These are phyloP conservation scores for Mythimna vitellina DNA, from an alignment of 2,888 invertebrate genomes.

Conservation along the genomic window DNA sequence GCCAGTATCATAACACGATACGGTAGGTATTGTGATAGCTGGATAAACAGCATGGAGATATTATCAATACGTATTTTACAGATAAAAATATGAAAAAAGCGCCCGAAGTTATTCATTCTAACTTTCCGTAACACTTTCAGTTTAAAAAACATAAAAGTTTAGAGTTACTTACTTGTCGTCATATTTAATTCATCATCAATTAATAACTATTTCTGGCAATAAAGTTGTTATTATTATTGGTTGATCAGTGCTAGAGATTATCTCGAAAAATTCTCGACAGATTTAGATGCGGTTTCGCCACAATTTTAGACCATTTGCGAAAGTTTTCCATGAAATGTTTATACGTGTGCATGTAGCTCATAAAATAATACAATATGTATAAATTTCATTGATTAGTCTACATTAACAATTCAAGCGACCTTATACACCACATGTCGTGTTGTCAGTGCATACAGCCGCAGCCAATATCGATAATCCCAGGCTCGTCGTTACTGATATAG, in stretches of 20 bases:
- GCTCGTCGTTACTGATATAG: neutral
- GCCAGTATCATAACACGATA: neutral
- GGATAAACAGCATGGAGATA: neutral
- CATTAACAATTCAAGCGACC: conserved; percentile 27
- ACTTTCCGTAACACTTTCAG: neutral
- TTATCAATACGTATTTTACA: conserved; percentile 8
- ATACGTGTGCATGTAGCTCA: neutral
- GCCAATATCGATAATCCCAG: conserved; percentile 31
- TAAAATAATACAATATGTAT: conserved; percentile 6
- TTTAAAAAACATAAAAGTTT: neutral
- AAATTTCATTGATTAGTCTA: neutral
- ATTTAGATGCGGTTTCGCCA: neutral
- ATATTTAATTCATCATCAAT: neutral
- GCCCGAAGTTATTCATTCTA: neutral
- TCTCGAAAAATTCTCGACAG: conserved; percentile 9
- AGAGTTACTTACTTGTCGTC: neutral
- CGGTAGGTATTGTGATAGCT: conserved; percentile 9
- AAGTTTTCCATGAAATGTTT: neutral
- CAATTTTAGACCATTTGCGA: neutral
- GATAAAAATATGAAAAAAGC: neutral
- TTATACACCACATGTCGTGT: neutral
- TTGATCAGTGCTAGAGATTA: neutral
- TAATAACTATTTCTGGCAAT: no score
- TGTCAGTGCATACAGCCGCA: conserved; percentile 6
- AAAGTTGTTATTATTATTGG: no score